These are phyloP conservation scores for Oreochromis niloticus DNA, from an alignment of 2,113 vertebrate species.

Conservation along the genomic window DNA sequence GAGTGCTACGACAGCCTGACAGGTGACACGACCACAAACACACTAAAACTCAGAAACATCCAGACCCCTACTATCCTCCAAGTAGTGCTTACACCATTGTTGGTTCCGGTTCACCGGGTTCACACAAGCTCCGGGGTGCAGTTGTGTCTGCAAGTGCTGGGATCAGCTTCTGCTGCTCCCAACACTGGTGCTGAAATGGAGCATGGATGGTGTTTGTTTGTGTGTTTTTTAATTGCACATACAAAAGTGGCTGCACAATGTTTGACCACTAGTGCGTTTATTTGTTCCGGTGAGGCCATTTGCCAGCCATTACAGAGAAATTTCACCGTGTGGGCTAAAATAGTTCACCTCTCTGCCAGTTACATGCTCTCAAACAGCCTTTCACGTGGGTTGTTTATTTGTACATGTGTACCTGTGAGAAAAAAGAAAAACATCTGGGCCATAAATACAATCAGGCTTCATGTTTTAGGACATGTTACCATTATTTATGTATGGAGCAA, in stretches of 20 bases:
- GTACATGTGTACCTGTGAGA: neutral
- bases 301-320: neutral
- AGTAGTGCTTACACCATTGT: slow-evolving; percentile 13
- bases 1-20: slow-evolving; percentile 92
- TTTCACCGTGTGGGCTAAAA: neutral
- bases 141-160: neutral
- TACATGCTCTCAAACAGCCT: neutral
- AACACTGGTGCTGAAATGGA: neutral
- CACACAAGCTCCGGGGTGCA: neutral
- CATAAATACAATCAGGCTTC: neutral
- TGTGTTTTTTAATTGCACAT: neutral
- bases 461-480: neutral
- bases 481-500: neutral
- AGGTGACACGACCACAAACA: slow-evolving; percentile 60
- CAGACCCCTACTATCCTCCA: neutral
- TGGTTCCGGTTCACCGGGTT: slow-evolving; percentile 33
- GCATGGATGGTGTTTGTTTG: neutral
- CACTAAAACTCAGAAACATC: neutral
- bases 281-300: neutral
- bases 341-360: neutral
- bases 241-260: neutral
- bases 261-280: neutral
- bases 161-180: neutral
- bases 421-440: neutral
- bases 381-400: neutral